Percentiles rank a stretch among this genome's conserved stretches.
These are phyloP conservation scores for Gambusia holbrooki DNA, from an alignment of 2,113 vertebrate genomes.

Conservation along the genomic window DNA sequence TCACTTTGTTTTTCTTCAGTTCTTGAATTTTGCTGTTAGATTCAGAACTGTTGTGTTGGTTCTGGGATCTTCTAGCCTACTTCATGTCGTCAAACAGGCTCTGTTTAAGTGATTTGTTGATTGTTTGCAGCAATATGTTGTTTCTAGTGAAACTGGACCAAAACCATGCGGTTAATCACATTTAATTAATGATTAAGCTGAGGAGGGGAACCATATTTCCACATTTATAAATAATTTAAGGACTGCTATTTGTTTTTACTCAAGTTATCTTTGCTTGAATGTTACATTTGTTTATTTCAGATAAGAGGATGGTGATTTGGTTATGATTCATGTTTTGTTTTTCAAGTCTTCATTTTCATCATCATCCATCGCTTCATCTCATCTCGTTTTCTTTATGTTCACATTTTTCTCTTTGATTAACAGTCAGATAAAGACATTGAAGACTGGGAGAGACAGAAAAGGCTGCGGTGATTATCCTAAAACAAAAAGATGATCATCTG, in stretches of 20 bases:
- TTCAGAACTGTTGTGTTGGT: not conserved
- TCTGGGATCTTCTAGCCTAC: not conserved
- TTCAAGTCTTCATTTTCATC: constrained; percentile 11
- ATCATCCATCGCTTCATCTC: constrained; percentile 25
- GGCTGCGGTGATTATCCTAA: not conserved
- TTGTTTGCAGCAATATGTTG: not conserved
- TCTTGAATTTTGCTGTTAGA: not conserved
- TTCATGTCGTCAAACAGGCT: not conserved
- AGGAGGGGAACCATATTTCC: too few relatives aligned
- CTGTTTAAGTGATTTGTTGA: not conserved
- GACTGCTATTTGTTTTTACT: too few relatives aligned
- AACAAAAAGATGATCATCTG: not conserved
- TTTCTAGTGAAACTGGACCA: too few relatives aligned
- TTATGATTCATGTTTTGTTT: not conserved
- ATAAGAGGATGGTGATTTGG: too few relatives aligned
- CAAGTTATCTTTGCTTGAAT: too few relatives aligned
- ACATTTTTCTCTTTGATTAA: constrained; percentile 35
- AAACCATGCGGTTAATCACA: too few relatives aligned
- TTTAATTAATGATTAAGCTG: too few relatives aligned
- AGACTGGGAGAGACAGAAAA: constrained; percentile 58
- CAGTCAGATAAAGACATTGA: constrained; percentile 29
- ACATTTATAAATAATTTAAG: too few relatives aligned
- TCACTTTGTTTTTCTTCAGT: not conserved
- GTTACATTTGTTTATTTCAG: not conserved
- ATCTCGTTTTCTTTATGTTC: constrained; percentile 38